Evolutionary conservation across 2,797 vertebrate species (phyloP), one percentile per base, ranked within the genome.

Genomic region (Apogon talboti): DNA sequence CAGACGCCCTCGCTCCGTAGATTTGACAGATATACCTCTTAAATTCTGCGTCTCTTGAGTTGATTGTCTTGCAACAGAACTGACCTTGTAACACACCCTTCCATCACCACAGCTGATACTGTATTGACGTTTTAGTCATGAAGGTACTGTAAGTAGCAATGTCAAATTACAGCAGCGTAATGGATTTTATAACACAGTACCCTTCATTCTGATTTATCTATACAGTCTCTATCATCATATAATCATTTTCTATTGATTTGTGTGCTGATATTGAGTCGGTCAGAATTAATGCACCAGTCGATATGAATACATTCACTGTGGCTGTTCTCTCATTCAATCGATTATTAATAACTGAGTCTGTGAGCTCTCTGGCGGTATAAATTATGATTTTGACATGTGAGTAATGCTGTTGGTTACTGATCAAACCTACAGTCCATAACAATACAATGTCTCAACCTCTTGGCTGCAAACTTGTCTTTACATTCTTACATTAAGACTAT

Each of bases 181-280:
- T 78, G 15, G 69, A 74, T 69, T 76, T 53, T 48, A 54, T 59
- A 56, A 74, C 53, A 48, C 57, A 59, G 66, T 52, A 42, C 21
- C 49, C 4, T 10, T 50, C 40, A 30, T 63, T 46, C 41, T 43
- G 46, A 76, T 81, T 52, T 30, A 74, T 79, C 53, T 49, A 24
- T 52, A 64, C 41, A 13, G 44, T 48, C 38, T 28, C 57, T 68
- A 45, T 74, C 71, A 74, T 82, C 68, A 78, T 74, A 66, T 71
- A 56, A 79, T 87, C 45, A 65, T 79, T 78, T 70, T 58, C 56
- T 8, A 77, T 82, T 54, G 72, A 90, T 79, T 78, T 56, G 50
- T 48, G 21, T 43, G 61, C 63, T 41, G 35, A 73, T 80, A 78
- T 61, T 24, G 70, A 82, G 54, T 15, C 40, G 52, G 55, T 14